Evolutionary conservation across 2,797 vertebrate genomes (phyloP).

Genomic region (Spizella passerina): DNA sequence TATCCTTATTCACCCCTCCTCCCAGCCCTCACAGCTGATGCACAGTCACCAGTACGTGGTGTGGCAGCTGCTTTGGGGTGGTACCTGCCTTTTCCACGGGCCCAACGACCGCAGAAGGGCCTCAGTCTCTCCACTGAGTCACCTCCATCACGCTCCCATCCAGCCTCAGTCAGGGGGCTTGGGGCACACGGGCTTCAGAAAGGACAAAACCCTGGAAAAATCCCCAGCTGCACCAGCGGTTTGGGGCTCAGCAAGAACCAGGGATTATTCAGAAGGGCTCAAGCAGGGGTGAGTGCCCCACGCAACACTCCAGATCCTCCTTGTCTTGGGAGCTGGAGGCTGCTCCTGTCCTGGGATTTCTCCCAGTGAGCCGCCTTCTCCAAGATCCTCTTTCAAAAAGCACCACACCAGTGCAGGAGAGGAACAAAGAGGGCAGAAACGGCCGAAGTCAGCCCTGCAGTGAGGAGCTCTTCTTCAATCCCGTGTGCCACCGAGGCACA

Average conservation of each 20-base stretch:
- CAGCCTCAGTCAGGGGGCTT: rapidly evolving
- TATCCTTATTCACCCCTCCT: neutral
- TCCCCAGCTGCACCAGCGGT: neutral
- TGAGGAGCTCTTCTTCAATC: neutral
- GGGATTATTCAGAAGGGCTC: neutral
- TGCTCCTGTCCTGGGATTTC: neutral
- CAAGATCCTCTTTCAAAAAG: neutral
- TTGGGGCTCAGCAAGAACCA: neutral
- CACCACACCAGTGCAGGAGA: neutral
- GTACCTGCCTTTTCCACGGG: neutral
- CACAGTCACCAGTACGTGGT: neutral
- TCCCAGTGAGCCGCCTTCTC: neutral
- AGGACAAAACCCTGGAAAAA: neutral
- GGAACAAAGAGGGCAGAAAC: rapidly evolving
- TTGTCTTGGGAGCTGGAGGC: neutral
- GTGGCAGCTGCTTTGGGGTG: neutral
- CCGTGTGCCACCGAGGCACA: rapidly evolving
- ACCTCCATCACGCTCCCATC: neutral
- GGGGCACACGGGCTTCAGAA: neutral
- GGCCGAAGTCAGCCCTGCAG: rapidly evolving
- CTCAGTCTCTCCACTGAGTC: conserved; percentile 14
- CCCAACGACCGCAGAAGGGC: rapidly evolving
- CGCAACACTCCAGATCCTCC: rapidly evolving
- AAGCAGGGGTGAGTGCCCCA: rapidly evolving
- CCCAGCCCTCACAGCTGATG: neutral